phyloP scores from a whole-genome alignment of 1,140 invertebrate species.

The Musca vetustissima region DNA sequence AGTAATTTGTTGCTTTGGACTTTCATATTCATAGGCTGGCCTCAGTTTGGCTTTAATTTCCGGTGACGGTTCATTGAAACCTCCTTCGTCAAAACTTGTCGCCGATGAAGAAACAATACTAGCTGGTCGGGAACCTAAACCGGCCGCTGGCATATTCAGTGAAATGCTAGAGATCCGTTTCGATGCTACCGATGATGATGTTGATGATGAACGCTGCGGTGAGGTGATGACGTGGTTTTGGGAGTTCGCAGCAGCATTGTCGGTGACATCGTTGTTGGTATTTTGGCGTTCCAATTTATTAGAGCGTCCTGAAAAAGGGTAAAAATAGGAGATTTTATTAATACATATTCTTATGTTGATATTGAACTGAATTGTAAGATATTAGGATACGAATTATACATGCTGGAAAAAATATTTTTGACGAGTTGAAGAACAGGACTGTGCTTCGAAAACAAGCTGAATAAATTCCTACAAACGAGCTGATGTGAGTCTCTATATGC shows the following conservation, averaged over 20 bases:
- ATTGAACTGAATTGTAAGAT: too few relatives aligned
- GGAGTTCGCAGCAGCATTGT: slow-evolving; percentile 11
- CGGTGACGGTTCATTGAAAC: slow-evolving; percentile 66
- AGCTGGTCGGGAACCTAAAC: slow-evolving; percentile 60
- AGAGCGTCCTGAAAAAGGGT: slow-evolving; percentile 26
- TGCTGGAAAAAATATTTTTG: too few relatives aligned
- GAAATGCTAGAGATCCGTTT: slow-evolving; percentile 56
- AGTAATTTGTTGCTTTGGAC: slow-evolving; percentile 15
- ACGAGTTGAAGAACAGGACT: too few relatives aligned
- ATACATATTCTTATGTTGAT: too few relatives aligned
- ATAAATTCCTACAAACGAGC: too few relatives aligned
- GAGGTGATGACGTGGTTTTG: slow-evolving; percentile 35
- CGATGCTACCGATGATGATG: slow-evolving; percentile 33
- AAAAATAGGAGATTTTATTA: not conserved
- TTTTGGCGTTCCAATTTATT: slow-evolving; percentile 28
- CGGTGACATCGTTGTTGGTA: slow-evolving; percentile 12
- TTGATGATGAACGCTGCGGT: slow-evolving; percentile 41
- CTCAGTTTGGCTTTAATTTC: slow-evolving; percentile 65
- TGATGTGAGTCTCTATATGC: too few relatives aligned
- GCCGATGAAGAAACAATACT: slow-evolving; percentile 59
- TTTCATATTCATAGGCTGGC: slow-evolving; percentile 51
- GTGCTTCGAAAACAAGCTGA: too few relatives aligned
- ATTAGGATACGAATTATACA: too few relatives aligned
- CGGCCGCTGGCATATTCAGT: slow-evolving; percentile 64
- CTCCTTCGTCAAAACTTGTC: slow-evolving; percentile 61